A percentile compares a stretch with the other conserved stretches of the same genome.
These are phyloP conservation scores for Mesochorus sp. DNA, from an alignment of 2,888 invertebrate species.

Conservation along the genomic window DNA sequence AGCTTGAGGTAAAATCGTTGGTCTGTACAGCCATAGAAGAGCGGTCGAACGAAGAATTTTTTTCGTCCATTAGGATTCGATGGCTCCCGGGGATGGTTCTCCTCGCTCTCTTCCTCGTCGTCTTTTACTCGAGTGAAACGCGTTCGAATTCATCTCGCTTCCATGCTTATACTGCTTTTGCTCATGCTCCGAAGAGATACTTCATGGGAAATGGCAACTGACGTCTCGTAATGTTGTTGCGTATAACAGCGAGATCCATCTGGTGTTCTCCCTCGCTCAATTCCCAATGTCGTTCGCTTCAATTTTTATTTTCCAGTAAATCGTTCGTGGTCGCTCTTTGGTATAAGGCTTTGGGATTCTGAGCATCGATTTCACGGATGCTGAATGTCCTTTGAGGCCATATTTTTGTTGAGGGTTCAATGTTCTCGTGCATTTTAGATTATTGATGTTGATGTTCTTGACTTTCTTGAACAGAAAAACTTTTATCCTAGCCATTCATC, in stretches of 20 bases:
- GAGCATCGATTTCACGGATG: background rate
- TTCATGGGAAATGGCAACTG: slow-evolving; percentile 49
- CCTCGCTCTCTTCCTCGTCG: background rate
- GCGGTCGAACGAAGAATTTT: slow-evolving; percentile 39
- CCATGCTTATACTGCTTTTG: background rate
- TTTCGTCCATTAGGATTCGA: slow-evolving; percentile 53
- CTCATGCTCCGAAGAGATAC: background rate
- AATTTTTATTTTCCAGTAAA: slow-evolving; percentile 13
- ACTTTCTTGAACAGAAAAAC: slow-evolving; percentile 66
- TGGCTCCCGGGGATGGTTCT: slow-evolving; percentile 19
- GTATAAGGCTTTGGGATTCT: too few relatives aligned
- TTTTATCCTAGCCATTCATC: slow-evolving; percentile 59
- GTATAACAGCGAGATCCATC: slow-evolving; percentile 1
- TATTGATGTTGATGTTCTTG: slow-evolving; percentile 63
- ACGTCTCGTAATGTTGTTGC: slow-evolving; percentile 4
- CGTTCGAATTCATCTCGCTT: slow-evolving; percentile 5
- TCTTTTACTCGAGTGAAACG: slow-evolving; percentile 16
- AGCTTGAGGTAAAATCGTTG: slow-evolving; percentile 24
- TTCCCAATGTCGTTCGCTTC: slow-evolving; percentile 26
- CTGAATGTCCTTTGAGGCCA: background rate
- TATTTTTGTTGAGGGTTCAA: slow-evolving; percentile 25
- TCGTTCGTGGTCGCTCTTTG: too few relatives aligned
- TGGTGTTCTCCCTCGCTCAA: slow-evolving; percentile 11
- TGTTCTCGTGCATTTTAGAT: slow-evolving; percentile 62
- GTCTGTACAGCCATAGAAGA: slow-evolving; percentile 26